Evolutionary conservation across 2,888 invertebrate genomes (phyloP).

Genomic region (Lasius platythorax): DNA sequence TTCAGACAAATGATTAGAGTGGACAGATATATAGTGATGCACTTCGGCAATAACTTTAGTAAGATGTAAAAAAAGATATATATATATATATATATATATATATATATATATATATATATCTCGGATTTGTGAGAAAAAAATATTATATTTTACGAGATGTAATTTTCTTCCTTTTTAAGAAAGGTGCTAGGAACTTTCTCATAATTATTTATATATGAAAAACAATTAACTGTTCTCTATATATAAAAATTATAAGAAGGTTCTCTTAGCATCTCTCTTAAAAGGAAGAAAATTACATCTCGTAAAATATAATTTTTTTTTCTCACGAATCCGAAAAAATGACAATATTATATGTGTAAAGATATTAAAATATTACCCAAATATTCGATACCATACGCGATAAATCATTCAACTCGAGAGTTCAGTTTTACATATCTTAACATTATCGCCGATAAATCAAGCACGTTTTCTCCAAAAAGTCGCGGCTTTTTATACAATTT

Average conservation of each 20-base stretch:
- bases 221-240: neutral
- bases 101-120: neutral
- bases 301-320: neutral
- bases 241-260: neutral
- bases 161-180: neutral
- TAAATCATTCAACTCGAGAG: constrained; percentile 30
- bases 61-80: neutral
- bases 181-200: neutral
- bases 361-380: neutral
- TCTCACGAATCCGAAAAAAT: neutral
- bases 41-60: neutral
- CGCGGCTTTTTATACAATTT: constrained; percentile 9
- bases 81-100: neutral
- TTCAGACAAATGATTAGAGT: neutral
- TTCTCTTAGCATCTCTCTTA: neutral
- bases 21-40: neutral
- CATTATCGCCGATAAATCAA: constrained; percentile 33
- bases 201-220: neutral
- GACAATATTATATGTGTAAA: neutral
- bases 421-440: constrained; percentile 31
- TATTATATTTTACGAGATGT: neutral
- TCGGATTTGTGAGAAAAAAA: neutral
- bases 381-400: constrained; percentile 9
- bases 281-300: neutral
- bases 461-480: neutral